Percentiles rank a stretch among this genome's conserved stretches.
Evolutionary conservation across 2,113 vertebrate species (phyloP).

Genomic region (Pomatorhinus ruficollis): DNA sequence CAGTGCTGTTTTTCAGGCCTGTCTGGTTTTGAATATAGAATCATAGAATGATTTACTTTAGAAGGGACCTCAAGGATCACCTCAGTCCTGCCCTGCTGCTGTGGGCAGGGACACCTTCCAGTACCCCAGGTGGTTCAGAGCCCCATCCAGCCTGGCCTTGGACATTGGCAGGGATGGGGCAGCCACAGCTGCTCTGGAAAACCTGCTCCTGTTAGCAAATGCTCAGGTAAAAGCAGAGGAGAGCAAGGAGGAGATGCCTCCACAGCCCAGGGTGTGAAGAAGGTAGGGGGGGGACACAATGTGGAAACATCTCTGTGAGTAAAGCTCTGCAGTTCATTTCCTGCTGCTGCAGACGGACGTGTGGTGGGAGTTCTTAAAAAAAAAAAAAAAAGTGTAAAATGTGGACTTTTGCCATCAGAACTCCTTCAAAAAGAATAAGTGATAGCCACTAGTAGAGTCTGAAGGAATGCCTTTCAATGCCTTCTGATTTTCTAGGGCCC

Average conservation of each 20-base stretch:
- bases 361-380: background rate
- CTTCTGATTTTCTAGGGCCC: background rate
- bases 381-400: background rate
- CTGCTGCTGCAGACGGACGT: background rate
- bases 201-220: background rate
- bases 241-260: background rate
- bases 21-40: background rate
- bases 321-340: background rate
- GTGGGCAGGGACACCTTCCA: background rate
- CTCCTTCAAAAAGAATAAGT: background rate
- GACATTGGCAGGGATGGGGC: background rate
- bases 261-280: background rate
- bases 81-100: background rate
- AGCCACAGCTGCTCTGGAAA: background rate
- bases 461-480: background rate
- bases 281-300: background rate
- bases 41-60: background rate
- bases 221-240: background rate
- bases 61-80: background rate
- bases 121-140: background rate
- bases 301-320: background rate
- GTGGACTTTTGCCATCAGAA: background rate
- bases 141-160: background rate
- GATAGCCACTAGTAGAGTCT: background rate
- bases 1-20: background rate